These are phyloP conservation scores for Tyto alba DNA, from an alignment of 2,113 vertebrate species.

Conservation along the genomic window DNA sequence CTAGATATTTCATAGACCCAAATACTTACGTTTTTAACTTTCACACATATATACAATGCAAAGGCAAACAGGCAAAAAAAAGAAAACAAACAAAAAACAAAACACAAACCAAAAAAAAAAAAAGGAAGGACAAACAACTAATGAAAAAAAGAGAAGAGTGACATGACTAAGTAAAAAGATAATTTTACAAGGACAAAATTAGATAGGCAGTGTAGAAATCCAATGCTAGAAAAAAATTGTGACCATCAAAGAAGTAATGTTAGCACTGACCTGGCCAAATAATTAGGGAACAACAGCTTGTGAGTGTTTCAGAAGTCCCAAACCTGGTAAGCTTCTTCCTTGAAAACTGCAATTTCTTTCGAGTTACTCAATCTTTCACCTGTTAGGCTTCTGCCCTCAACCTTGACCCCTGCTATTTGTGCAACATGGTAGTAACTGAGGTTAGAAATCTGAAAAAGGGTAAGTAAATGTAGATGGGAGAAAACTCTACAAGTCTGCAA, in stretches of 20 bases:
- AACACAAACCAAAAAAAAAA: too few relatives aligned
- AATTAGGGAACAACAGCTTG: not conserved
- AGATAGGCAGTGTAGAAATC: slow-evolving; percentile 20
- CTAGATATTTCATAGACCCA: not conserved
- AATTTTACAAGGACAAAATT: slow-evolving; percentile 36
- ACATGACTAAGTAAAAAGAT: slow-evolving; percentile 1
- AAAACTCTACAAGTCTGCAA: slow-evolving; percentile 43
- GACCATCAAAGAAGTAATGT: slow-evolving; percentile 34
- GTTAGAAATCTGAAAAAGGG: slow-evolving; percentile 81
- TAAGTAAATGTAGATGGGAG: slow-evolving; percentile 48
- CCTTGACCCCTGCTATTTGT: slow-evolving; percentile 81
- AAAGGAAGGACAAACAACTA: not conserved
- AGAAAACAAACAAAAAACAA: not conserved
- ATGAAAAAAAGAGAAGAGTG: not conserved
- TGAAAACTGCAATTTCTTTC: slow-evolving; percentile 75
- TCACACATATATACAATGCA: not conserved
- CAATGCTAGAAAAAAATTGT: slow-evolving; percentile 19
- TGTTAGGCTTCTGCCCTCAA: slow-evolving; percentile 73
- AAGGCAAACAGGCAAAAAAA: not conserved
- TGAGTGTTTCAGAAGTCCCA: slow-evolving; percentile 35
- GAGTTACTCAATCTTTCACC: slow-evolving; percentile 88
- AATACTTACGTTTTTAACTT: not conserved
- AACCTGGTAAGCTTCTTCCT: slow-evolving; percentile 71
- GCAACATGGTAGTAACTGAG: slow-evolving; percentile 67
- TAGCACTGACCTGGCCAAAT: slow-evolving; percentile 19